Base-by-base conservation (phyloP, 2,888 invertebrate genomes). In the Flexamia atlantica region DNA sequence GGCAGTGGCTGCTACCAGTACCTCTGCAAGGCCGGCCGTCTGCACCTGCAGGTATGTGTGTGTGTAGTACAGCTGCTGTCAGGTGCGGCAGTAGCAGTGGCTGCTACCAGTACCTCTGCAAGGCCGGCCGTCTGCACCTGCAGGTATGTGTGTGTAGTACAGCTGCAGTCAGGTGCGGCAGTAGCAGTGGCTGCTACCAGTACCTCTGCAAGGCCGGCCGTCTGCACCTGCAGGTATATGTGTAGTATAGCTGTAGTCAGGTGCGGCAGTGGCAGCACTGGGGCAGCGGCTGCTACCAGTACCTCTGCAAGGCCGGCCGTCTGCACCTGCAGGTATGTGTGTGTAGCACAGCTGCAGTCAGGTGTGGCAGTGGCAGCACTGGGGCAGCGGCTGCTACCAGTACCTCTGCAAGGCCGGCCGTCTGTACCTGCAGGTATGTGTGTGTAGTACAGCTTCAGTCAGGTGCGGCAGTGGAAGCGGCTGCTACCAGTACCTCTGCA, bases 1-100 rank as follows among this genome's bases (percentile, higher is more conserved):
- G 99, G 99, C 53, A 98, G 98, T 0, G 99, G 99, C 0, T 99
- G 99, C 90, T 99, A 99, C 90, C 94, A 95, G 89, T 97, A 96
- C 89, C 92, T 93, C 87, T 98, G 98, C 89, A 93, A 94, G 86
- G 92, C 93, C 84, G 96, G 97, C 0, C 91, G 96, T 80, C 90
- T 97, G 1, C 94, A 95, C 88, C 94, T 97, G 87, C 91, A 95
- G 88, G 96, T 95, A 88, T n/a, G n/a, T n/a, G n/a, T n/a, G n/a
- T n/a, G n/a, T n/a, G n/a, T n/a, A n/a, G n/a, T n/a, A n/a, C n/a
- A n/a, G n/a, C n/a, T 98, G 98, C 89, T 93, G 95, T 87, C 97
- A 98, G 90, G 93, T 94, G 85, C 91, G 97, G 82, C 97, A 97
- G 88, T 98, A 99, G 99, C 53, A 98, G 98, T 0, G 99, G 99